Base-by-base conservation (phyloP, 2,797 vertebrate species). In the Spinibarbus caldwelli region DNA sequence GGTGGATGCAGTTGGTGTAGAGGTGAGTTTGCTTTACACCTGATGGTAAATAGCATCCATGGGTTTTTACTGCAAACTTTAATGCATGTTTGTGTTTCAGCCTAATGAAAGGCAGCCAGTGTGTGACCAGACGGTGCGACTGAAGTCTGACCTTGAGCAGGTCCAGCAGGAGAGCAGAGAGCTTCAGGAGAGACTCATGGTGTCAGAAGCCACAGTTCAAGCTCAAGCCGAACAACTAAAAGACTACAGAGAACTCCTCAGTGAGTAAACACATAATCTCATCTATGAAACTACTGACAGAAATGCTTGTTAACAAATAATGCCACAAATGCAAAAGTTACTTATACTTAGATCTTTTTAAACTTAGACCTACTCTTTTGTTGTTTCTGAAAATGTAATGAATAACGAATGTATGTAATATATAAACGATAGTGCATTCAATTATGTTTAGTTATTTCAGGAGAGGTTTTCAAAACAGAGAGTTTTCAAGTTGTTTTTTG, bases 161-260 rank as follows among this genome's bases (percentile, higher is more conserved):
- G 95, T 95, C 83, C 94, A 90, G 68, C 96, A 94, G 59, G 94
- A 95, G 90, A 97, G 95, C 90, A 93, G 94, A 82, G 97, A 98
- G 77, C 95, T 97, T 88, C 96, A 96, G 90, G 96, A 97, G 90
- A 97, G 96, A 82, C 95, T 97, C 2, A 95, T 97, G 73, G 95
- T 97, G 79, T 97, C 97, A 0, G 97, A 98, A 89, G 97, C 96
- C 79, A 97, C 92, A 0, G 96, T 97, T 64, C 96, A 95, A 31
- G 96, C 96, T 49, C 97, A 97, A 92, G 96, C 96, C 0, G 94
- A 97, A 77, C 96, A 97, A 82, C 95, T 97, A 87, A 94, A 97
- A 90, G 96, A 97, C 83, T 97, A 96, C 93, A 94, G 95, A 67
- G 83, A 95, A 75, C 92, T 97, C 64, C 93, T 97, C 67, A 91